Percentiles rank a stretch among this genome's conserved stretches.
These are phyloP conservation scores for Sebastes kiyomatsui DNA, from an alignment of 2,797 vertebrate species.

Conservation along the genomic window DNA sequence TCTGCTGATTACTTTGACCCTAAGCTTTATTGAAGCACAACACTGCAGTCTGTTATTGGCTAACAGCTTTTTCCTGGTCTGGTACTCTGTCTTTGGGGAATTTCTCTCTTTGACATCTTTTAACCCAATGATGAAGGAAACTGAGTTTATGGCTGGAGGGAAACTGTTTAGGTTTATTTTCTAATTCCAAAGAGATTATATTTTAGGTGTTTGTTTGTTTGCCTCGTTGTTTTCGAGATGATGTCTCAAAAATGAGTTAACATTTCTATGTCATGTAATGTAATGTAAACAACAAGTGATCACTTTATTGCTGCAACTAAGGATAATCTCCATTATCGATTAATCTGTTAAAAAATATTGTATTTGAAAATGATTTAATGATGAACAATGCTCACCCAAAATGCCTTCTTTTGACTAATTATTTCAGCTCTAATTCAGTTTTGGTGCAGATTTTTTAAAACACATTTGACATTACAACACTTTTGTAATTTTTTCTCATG, in stretches of 20 bases:
- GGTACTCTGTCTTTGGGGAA: constrained; percentile 1
- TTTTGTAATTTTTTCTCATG: neutral
- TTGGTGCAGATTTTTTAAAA: neutral
- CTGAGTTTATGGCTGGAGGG: neutral
- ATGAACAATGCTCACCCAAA: neutral
- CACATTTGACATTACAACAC: neutral
- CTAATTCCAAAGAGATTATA: neutral
- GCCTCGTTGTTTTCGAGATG: neutral
- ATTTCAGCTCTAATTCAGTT: neutral
- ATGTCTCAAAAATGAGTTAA: neutral
- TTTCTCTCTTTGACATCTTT: constrained; percentile 13
- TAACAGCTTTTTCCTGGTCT: constrained; percentile 2
- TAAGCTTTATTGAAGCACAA: neutral
- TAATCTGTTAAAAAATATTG: neutral
- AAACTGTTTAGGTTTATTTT: neutral
- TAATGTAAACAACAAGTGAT: neutral
- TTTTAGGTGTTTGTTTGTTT: neutral
- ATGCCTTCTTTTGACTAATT: neutral
- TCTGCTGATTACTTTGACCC: constrained; percentile 3
- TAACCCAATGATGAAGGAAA: constrained; percentile 5
- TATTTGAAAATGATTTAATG: neutral
- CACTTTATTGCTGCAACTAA: neutral
- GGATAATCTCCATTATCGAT: too few species aligned
- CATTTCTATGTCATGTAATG: neutral
- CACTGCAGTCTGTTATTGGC: neutral